These are phyloP conservation scores for Poecilus cupreus DNA, from an alignment of 2,888 invertebrate genomes.

Conservation along the genomic window DNA sequence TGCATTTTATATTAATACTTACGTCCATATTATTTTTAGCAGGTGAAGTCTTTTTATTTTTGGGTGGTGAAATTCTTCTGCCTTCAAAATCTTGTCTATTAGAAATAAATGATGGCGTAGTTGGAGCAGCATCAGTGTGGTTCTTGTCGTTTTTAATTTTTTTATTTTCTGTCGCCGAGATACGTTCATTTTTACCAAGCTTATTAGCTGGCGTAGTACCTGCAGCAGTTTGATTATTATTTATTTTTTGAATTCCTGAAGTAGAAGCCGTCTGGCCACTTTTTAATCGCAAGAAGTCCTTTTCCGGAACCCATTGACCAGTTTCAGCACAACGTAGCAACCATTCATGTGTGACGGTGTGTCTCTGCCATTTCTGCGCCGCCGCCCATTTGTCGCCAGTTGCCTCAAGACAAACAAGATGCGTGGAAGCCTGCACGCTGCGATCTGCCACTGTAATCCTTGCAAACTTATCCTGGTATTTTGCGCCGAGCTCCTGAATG, in stretches of 20 bases:
- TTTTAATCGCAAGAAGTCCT: constrained; percentile 70
- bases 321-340: constrained; percentile 80
- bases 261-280: too few species aligned
- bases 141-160: neutral
- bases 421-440: constrained; percentile 81
- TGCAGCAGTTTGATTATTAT: neutral
- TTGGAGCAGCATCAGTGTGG: neutral
- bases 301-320: constrained; percentile 76
- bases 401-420: constrained; percentile 84
- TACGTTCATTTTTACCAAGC: neutral
- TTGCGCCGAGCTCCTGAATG: constrained; percentile 83
- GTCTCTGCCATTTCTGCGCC: constrained; percentile 89
- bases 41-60: neutral
- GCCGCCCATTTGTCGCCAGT: constrained; percentile 89
- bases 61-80: neutral
- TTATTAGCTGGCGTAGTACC: neutral
- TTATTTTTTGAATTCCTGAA: too few species aligned
- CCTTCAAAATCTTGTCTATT: constrained; percentile 2
- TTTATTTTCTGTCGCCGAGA: neutral
- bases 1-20: neutral
- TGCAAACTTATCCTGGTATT: constrained; percentile 78
- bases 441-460: constrained; percentile 74
- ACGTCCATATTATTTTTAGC: neutral
- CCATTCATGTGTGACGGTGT: constrained; percentile 87
- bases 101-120: neutral